Evolutionary conservation across 2,888 invertebrate genomes (phyloP), one percentile per base, ranked within the genome.

Genomic region (Eulithis prunata): DNA sequence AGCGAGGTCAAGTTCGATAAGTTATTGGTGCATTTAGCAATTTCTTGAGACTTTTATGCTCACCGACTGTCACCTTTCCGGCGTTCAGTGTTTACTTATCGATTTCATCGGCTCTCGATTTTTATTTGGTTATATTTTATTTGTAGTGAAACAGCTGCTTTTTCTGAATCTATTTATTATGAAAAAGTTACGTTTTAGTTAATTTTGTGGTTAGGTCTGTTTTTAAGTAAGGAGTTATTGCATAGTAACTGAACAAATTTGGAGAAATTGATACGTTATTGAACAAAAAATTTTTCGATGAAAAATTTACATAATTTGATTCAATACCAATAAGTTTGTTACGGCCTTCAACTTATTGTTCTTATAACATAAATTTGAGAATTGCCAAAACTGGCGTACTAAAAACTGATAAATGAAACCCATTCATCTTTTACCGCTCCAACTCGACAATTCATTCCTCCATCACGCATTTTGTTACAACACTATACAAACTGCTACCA

Each of bases 31-130:
- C 87, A 82, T 84, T 90, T 87, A 89, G 87, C 89, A 85, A 86
- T 84, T 84, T 82, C 80, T 86, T 83, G 79, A 75, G 82, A 82
- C 81, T 84, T 86, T 90, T 86, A 87, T 90, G 89, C 85, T 83
- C 79, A 86, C 89, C 90, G 91, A 91, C 87, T 92, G 93, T 92
- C 93, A 90, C 91, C 89, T 91, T 90, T 86, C 84, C 84, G 83
- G 85, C 80, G 75, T 78, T 74, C 73, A 78, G 78, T 86, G 82
- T 86, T 85, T 80, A 79, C 84, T 91, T 91, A 92, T 91, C 91
- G 76, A 68, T 75, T 80, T 82, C 81, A 90, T 90, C 90, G 75
- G 77, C 78, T 80, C 77, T 79, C 78, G 72, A 84, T 84, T 74
- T 87, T 84, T 87, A 85, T 87, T 86, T 75, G 74, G 85, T 75